Evolutionary conservation across 1,140 invertebrate species (phyloP).

Genomic region (Tetraneura akinire): DNA sequence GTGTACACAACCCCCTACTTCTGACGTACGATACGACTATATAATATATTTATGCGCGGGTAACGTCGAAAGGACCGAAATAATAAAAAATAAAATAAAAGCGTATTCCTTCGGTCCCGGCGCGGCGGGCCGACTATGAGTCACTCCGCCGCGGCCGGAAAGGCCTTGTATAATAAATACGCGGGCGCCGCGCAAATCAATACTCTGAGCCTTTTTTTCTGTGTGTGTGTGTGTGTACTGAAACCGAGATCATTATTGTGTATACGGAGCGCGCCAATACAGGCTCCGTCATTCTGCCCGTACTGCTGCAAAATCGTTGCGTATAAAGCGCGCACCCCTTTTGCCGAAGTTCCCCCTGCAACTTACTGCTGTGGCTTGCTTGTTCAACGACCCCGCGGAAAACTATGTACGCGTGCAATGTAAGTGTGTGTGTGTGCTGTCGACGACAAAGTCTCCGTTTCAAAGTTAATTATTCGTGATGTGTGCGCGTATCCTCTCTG

Average conservation of each 20-base stretch:
- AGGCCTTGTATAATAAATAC: not conserved
- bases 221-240: no score
- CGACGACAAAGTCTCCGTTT: not conserved
- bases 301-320: not conserved
- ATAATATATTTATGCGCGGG: no score
- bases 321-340: not conserved
- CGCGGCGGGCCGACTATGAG: constrained; percentile 22
- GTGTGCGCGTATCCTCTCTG: no score
- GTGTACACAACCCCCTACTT: not conserved
- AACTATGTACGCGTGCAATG: not conserved
- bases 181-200: constrained; percentile 20
- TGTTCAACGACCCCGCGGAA: constrained; percentile 8
- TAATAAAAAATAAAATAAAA: no score
- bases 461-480: not conserved
- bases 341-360: not conserved
- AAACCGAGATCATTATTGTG: not conserved
- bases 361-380: not conserved
- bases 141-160: not conserved
- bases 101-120: not conserved
- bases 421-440: not conserved
- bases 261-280: not conserved
- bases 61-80: not conserved
- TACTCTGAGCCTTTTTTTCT: constrained; percentile 31
- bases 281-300: no score
- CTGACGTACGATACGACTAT: no score